phyloP scores from a whole-genome alignment of 2,888 invertebrate species.

The Muschampia plurimacula region DNA sequence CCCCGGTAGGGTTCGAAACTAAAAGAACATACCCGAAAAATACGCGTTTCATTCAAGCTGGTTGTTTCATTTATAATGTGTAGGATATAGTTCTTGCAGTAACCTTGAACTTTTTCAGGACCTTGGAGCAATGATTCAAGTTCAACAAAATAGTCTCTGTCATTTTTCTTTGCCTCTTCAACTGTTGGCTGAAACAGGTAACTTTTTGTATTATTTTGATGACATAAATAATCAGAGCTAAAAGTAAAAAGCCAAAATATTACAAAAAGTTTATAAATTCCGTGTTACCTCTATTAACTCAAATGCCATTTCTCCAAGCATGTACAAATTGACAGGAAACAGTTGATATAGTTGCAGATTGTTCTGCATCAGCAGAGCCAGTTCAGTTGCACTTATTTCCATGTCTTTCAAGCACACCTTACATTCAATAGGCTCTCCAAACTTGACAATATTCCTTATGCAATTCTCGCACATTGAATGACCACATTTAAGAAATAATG shows the following conservation, averaged over 20 bases:
- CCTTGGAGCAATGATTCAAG: conserved; percentile 61
- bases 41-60: too few relatives aligned
- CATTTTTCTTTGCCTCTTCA: conserved; percentile 37
- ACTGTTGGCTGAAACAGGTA: conserved; percentile 43
- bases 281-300: conserved; percentile 59
- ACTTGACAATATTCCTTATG: conserved; percentile 67
- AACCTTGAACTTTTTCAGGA: conserved; percentile 60
- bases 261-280: neutral
- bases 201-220: neutral
- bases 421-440: conserved; percentile 77
- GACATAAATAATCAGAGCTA: too few relatives aligned
- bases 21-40: too few relatives aligned
- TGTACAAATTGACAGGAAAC: conserved; percentile 57
- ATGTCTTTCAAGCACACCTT: conserved; percentile 73
- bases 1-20: too few relatives aligned
- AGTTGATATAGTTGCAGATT: conserved; percentile 58
- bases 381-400: conserved; percentile 53
- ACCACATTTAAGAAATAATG: conserved; percentile 88
- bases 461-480: conserved; percentile 90
- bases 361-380: conserved; percentile 53
- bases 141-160: conserved; percentile 61
- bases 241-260: neutral
- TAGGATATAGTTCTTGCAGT: neutral
- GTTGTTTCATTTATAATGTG: too few relatives aligned
- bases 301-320: conserved; percentile 71